phyloP scores from a whole-genome alignment of 2,113 vertebrate species.

The Aegypius monachus region DNA sequence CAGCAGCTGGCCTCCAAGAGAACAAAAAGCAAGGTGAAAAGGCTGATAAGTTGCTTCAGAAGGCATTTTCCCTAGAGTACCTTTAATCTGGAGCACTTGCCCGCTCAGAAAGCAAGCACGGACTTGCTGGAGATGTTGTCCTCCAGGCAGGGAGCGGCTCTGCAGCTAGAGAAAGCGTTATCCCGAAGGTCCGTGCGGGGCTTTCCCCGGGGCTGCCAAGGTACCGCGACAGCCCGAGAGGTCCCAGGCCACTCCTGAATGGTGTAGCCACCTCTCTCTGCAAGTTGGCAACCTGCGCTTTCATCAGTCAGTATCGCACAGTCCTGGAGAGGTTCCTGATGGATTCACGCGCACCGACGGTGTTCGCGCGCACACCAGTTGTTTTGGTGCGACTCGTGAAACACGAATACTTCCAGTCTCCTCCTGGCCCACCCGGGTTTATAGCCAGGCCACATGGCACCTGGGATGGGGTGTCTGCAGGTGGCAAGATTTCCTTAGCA shows the following conservation, averaged over 20 bases:
- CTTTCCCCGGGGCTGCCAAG: neutral
- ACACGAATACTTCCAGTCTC: neutral
- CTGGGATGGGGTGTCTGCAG: neutral
- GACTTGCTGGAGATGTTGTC: neutral
- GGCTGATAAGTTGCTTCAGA: neutral
- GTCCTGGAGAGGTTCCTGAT: neutral
- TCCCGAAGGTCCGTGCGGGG: neutral
- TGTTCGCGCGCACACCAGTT: neutral
- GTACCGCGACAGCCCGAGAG: accelerated
- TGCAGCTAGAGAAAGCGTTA: neutral
- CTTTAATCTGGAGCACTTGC: neutral
- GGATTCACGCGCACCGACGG: accelerated
- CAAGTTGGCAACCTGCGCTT: neutral
- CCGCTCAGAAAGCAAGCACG: neutral
- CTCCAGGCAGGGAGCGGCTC: neutral
- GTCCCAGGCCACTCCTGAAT: neutral
- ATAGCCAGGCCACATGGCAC: neutral
- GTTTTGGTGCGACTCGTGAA: neutral
- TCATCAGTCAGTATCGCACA: neutral
- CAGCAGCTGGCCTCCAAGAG: neutral
- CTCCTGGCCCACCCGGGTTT: neutral
- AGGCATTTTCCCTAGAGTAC: neutral
- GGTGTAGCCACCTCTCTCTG: neutral
- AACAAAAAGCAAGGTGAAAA: neutral
- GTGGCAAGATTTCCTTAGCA: neutral